Evolutionary conservation across 2,888 invertebrate genomes (phyloP).

Genomic region (Neuroscelio doddi): DNA sequence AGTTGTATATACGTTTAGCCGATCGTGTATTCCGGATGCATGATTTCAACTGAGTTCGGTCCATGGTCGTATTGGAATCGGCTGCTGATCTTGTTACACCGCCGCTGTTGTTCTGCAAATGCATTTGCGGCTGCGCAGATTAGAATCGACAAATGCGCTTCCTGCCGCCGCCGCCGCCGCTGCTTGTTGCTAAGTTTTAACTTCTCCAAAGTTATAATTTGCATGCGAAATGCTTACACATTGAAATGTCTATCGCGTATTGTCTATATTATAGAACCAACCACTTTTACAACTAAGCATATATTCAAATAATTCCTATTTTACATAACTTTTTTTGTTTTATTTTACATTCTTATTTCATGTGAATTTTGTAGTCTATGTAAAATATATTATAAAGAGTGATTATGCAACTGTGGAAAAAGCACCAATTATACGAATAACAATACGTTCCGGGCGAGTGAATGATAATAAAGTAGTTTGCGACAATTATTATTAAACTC

Average conservation of each 20-base stretch:
- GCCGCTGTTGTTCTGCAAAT: constrained; percentile 60
- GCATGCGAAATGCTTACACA: constrained; percentile 7
- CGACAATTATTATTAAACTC: constrained; percentile 52
- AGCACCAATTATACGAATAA: constrained; percentile 37
- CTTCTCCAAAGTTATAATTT: constrained; percentile 25
- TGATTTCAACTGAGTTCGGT: constrained; percentile 14
- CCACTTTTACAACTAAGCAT: no score
- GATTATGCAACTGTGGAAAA: no score
- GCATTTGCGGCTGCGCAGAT: constrained; percentile 63
- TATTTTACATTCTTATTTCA: constrained; percentile 9
- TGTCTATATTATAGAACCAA: not conserved
- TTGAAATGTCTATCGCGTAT: not conserved
- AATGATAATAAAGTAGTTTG: constrained; percentile 55
- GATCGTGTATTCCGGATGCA: constrained; percentile 33
- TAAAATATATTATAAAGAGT: not conserved
- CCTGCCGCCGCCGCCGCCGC: constrained; percentile 3
- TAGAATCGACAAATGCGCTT: constrained; percentile 48
- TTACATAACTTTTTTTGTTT: no score
- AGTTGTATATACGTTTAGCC: constrained; percentile 29
- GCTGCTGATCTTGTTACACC: constrained; percentile 61
- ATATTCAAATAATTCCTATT: no score
- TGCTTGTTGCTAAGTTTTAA: constrained; percentile 37
- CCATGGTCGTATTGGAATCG: constrained; percentile 50
- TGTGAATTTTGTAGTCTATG: constrained; percentile 1
- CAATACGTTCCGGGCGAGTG: constrained; percentile 48